phyloP scores from a whole-genome alignment of 2,113 vertebrate species.

The Petrocephalus zakoni region DNA sequence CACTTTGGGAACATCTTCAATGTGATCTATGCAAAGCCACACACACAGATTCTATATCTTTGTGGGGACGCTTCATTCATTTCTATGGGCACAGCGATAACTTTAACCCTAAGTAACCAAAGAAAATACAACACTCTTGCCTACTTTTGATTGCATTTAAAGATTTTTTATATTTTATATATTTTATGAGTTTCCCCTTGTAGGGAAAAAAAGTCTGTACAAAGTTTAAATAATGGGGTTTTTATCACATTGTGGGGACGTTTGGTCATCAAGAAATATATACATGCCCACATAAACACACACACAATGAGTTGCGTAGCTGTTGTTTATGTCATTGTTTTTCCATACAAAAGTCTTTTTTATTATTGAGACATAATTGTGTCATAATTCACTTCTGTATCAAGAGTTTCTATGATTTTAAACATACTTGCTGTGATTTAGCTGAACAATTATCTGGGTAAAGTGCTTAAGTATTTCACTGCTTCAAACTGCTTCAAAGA shows the following conservation, averaged over 20 bases:
- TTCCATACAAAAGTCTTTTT: background rate
- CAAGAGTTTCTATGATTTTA: background rate
- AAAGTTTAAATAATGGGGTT: background rate
- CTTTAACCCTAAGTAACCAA: background rate
- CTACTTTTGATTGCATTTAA: background rate
- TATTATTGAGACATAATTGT: background rate
- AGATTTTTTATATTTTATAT: no score
- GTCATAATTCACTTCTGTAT: background rate
- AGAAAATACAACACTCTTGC: background rate
- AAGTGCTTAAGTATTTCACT: slow-evolving; percentile 49
- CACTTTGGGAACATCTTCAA: no score
- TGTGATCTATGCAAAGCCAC: no score
- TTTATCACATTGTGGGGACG: no score
- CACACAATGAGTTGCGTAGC: background rate
- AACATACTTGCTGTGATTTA: background rate
- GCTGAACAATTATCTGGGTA: background rate
- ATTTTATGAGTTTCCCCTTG: no score
- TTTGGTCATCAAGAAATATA: no score
- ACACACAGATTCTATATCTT: background rate
- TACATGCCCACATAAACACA: no score
- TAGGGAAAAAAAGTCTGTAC: background rate
- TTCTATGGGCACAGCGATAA: background rate
- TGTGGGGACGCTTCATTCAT: background rate
- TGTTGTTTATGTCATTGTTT: background rate
- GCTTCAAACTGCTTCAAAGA: slow-evolving; percentile 43